Base-by-base conservation (phyloP, 2,888 invertebrate genomes). In the Drosophila acutilabella region DNA sequence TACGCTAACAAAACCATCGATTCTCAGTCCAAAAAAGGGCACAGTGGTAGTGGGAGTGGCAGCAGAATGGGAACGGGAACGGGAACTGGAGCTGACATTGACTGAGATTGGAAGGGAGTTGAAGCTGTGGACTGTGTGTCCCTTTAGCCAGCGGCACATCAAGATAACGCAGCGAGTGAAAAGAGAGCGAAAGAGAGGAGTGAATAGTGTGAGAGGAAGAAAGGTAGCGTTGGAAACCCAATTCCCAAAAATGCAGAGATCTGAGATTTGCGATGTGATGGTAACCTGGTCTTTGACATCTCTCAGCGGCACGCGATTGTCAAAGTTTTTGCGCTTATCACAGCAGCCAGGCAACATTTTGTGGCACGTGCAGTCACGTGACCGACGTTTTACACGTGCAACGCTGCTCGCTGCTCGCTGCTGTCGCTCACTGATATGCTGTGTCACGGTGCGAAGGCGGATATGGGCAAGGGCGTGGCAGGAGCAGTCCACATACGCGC, bases 331-430 rank as follows among this genome's bases (percentile, higher is more conserved):
- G 84, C 80, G 83, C 83, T 83, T 83, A 83, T 83, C 83, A 66
- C 79, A 74, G 83, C 83, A 74, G 72, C 71, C 74, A 70, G 62
- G 64, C 61, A 61, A 33, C 60, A 47, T 45, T 57, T 65, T 61
- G 58, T 66, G 69, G 53, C 86, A 90, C 90, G 90, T 86, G 90
- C 81, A 72, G 83, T 69, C 89, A 89, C 90, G 89, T 89, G 89
- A 74, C 90, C 79, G 79, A 72, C 78, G 71, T 74, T 68, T 71
- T 78, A 89, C 89, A 89, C 90, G 90, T 89, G 89, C 83, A 72
- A 61, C 71, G 36, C 20, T 23, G 47, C 16, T 26, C 71, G 36
- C 20, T 23, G 47, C 16, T 26, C 40, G 48, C 20, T 33, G 54
- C 36, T 23, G 60, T 41, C 36, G 51, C 69, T 62, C 44, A 18